Evolutionary conservation across 1,140 invertebrate species (phyloP), one percentile per base, ranked within the genome.

Genomic region (Aphaenogaster rudis): DNA sequence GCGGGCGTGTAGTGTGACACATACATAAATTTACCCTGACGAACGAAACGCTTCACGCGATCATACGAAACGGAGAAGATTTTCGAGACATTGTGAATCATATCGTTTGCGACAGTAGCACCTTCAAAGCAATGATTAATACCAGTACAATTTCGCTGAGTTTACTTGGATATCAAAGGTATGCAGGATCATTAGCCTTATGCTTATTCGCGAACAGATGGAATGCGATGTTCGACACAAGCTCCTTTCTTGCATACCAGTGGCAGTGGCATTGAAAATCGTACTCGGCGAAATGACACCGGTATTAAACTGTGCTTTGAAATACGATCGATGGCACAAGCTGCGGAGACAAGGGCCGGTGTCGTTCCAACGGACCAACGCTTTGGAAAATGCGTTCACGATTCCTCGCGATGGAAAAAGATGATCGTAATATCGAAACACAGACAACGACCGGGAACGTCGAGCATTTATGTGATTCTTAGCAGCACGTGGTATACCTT

Each of bases 401-500:
- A 57, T 15, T 48, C n/a, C 2, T n/a, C 42, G 9, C 9, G 36
- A 72, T 17, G 36, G 4, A 77, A 21, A 21, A 78, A n/a, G 8
- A 21, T 8, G 59, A 36, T 78, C 59, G 50, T 86, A 78, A 72
- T 71, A 74, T 88, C 54, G 67, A 88, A 61, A 21, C 33, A 80
- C n/a, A 50, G 64, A 39, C 45, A 64, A 88, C 81, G 87, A 64
- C 57, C 61, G 50, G 33, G n/a, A 74, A 57, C 86, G 90, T 92
- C 88, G 77, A 94, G 86, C 87, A 54, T 88, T 91, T 91, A 92
- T 94, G 92, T 94, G 93, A 93, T 95, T 92, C 63, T 93, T 94
- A 94, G 91, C 91, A 93, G 91, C 92, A 92, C 92, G 90, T 93
- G 91, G 91, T 94, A 94, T 92, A 94, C 86, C 90, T 95, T 94